Evolutionary conservation across 2,888 invertebrate species (phyloP).

Genomic region (Diabrotica balteata): DNA sequence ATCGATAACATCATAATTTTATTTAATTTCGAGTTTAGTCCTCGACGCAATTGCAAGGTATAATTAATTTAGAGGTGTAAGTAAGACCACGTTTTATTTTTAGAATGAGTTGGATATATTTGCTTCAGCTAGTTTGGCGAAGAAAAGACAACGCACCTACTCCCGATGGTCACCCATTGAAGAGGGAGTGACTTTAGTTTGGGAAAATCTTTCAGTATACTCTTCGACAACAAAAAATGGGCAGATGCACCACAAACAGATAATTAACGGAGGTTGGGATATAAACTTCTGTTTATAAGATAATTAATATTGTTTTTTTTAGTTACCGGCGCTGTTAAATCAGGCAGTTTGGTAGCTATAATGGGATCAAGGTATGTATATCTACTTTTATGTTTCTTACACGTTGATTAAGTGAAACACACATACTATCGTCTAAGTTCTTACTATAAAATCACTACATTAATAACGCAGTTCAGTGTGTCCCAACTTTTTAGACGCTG

Average conservation of each 20-base stretch:
- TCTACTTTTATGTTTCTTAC: too few species aligned
- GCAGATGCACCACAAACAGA: slow-evolving; percentile 68
- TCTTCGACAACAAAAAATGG: slow-evolving; percentile 59
- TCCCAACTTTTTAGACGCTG: too few species aligned
- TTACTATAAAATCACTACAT: too few species aligned
- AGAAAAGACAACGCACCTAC: slow-evolving; percentile 56
- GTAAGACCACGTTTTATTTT: neutral
- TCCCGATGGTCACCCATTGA: slow-evolving; percentile 65
- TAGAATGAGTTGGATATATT: slow-evolving; percentile 20
- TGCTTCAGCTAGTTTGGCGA: slow-evolving; percentile 14
- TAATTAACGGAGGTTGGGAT: slow-evolving; percentile 75
- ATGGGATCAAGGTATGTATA: slow-evolving; percentile 79
- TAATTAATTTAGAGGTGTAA: too few species aligned
- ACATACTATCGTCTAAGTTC: too few species aligned
- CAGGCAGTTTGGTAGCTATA: slow-evolving; percentile 82
- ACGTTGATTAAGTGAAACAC: too few species aligned
- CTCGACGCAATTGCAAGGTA: too few species aligned
- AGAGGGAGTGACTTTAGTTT: slow-evolving; percentile 77
- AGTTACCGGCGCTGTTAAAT: slow-evolving; percentile 83
- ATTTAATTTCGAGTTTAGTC: too few species aligned
- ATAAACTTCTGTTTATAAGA: neutral
- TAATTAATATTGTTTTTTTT: slow-evolving; percentile 44
- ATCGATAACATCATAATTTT: too few species aligned
- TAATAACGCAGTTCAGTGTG: too few species aligned
- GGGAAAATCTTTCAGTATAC: slow-evolving; percentile 81